These are phyloP conservation scores for Cydia splendana DNA, from an alignment of 1,140 invertebrate genomes.

Conservation along the genomic window DNA sequence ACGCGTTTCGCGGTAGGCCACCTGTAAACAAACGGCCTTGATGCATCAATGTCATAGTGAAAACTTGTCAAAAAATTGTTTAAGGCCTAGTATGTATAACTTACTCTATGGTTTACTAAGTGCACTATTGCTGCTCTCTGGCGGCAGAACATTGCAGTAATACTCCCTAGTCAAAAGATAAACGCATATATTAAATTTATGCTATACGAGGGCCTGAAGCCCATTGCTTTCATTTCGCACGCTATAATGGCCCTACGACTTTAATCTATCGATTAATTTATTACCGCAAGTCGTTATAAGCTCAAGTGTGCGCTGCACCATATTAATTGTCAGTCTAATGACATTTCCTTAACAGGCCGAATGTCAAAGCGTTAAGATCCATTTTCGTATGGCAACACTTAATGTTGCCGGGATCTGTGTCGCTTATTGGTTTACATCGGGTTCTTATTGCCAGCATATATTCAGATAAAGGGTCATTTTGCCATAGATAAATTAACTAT, in stretches of 20 bases:
- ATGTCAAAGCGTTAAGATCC: not conserved
- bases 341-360: slow-evolving; percentile 1
- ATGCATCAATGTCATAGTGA: too few species aligned
- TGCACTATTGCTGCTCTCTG: too few species aligned
- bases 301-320: not conserved
- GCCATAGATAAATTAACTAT: not conserved
- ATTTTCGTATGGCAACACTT: not conserved
- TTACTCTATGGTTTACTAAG: too few species aligned
- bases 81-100: too few species aligned
- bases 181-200: not conserved
- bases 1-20: too few species aligned
- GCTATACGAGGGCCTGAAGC: not conserved
- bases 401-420: not conserved
- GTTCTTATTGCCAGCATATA: not conserved
- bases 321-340: slow-evolving; percentile 4
- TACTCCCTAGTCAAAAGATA: not conserved
- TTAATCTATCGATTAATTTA: slow-evolving; percentile 9
- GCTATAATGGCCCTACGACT: not conserved
- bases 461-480: not conserved
- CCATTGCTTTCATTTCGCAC: slow-evolving; percentile 11
- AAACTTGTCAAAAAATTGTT: too few species aligned
- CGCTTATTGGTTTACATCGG: not conserved
- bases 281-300: not conserved
- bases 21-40: too few species aligned
- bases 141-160: too few species aligned